A percentile compares a stretch with the other conserved stretches of the same genome.
These are phyloP conservation scores for Meghimatium bilineatum DNA, from an alignment of 2,888 invertebrate species.

Conservation along the genomic window DNA sequence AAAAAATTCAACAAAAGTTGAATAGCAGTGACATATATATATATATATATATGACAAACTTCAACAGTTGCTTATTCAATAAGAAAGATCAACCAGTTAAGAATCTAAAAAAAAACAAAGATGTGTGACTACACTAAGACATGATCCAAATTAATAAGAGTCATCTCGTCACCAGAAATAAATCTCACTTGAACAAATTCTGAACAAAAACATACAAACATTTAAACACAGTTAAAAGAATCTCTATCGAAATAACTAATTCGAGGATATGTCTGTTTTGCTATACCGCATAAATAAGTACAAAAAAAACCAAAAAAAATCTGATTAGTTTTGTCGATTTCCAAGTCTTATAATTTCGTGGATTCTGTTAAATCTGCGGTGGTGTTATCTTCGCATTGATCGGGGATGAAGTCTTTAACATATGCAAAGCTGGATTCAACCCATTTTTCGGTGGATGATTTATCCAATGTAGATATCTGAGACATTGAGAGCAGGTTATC, in stretches of 20 bases:
- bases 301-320: neutral
- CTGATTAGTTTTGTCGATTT: neutral
- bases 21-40: too few relatives aligned
- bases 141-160: neutral
- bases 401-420: constrained; percentile 9
- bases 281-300: neutral
- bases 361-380: constrained; percentile 13
- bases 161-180: neutral
- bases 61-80: too few relatives aligned
- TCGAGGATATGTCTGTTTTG: neutral
- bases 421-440: constrained; percentile 40
- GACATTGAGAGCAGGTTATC: constrained; percentile 11
- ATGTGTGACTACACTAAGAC: too few relatives aligned
- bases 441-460: constrained; percentile 42
- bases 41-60: too few relatives aligned
- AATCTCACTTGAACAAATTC: neutral
- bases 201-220: neutral
- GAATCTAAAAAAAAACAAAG: too few relatives aligned
- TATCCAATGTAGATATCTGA: constrained; percentile 24
- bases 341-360: constrained; percentile 13
- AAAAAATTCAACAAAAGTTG: too few relatives aligned
- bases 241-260: neutral
- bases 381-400: neutral
- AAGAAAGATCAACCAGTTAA: too few relatives aligned
- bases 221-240: neutral